Evolutionary conservation across 2,888 invertebrate genomes (phyloP).

Genomic region (Sphaerophoria taeniata): DNA sequence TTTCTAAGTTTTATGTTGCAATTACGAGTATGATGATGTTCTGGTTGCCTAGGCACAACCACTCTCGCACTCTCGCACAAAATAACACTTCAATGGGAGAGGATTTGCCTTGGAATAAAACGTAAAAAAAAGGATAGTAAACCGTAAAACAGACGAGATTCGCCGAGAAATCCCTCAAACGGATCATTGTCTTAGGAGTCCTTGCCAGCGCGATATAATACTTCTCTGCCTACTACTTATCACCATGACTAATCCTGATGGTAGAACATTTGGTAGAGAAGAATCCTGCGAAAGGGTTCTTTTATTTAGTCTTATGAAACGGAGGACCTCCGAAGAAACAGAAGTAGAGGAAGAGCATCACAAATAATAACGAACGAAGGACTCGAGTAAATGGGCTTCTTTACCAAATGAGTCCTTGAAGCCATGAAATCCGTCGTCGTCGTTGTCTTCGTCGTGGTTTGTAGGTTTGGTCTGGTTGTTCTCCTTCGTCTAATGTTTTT

Average conservation of each 20-base stretch:
- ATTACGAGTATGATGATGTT: conserved; percentile 51
- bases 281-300: conserved; percentile 50
- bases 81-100: conserved; percentile 43
- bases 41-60: conserved; percentile 32
- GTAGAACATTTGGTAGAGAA: conserved; percentile 21
- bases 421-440: conserved; percentile 7
- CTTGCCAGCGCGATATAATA: conserved; percentile 20
- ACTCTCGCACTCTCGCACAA: conserved; percentile 13
- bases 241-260: conserved; percentile 48
- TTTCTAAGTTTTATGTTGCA: conserved; percentile 64
- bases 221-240: conserved; percentile 28
- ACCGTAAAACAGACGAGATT: conserved; percentile 11
- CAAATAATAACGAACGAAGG: conserved; percentile 24
- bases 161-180: conserved; percentile 17
- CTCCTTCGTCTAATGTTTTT: neutral
- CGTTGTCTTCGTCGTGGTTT: neutral
- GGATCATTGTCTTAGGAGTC: conserved; percentile 54
- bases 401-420: conserved; percentile 48
- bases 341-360: neutral
- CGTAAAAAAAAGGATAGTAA: neutral
- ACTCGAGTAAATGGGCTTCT: conserved; percentile 39
- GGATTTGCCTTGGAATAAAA: conserved; percentile 5
- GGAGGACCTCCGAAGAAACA: conserved; percentile 29
- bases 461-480: neutral
- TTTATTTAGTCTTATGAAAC: conserved; percentile 6